A percentile compares a stretch with the other conserved stretches of the same genome.
Evolutionary conservation across 1,140 invertebrate genomes (phyloP).

Genomic region (Goniozus legneri): DNA sequence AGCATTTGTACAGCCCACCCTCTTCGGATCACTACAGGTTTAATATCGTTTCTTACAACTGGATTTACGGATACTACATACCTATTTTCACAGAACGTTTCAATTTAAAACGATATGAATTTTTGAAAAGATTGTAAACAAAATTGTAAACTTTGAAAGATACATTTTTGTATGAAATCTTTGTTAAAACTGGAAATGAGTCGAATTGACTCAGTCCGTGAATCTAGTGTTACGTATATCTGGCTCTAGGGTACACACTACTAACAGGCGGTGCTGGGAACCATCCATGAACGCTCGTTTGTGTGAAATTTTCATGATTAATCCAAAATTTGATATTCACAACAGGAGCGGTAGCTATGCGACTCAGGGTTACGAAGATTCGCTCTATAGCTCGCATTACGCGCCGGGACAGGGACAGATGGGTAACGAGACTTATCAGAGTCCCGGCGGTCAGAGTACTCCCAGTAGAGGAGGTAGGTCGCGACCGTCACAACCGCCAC

Average conservation of each 20-base stretch:
- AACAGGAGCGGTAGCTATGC: constrained; percentile 42
- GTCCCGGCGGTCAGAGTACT: constrained; percentile 56
- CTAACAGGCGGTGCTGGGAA: no score
- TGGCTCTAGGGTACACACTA: not conserved
- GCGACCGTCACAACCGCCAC: constrained; percentile 80
- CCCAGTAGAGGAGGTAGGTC: constrained; percentile 59
- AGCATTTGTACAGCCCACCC: constrained; percentile 53
- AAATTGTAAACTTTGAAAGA: constrained; percentile 1
- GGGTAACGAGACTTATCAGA: constrained; percentile 50
- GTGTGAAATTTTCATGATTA: not conserved
- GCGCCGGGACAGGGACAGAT: constrained; percentile 45
- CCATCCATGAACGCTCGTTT: constrained; percentile 10
- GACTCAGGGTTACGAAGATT: constrained; percentile 49
- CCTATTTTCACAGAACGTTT: no score
- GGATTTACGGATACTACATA: not conserved
- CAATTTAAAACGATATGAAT: no score
- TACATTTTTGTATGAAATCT: no score
- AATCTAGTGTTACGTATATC: not conserved
- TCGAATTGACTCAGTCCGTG: no score
- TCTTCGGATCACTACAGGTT: constrained; percentile 50
- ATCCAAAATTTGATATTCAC: not conserved
- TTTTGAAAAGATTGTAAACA: no score
- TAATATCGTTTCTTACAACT: not conserved
- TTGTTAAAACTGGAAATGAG: no score
- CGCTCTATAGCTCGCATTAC: constrained; percentile 50